Evolutionary conservation across 2,113 vertebrate genomes (phyloP).

Genomic region (Natator depressus): DNA sequence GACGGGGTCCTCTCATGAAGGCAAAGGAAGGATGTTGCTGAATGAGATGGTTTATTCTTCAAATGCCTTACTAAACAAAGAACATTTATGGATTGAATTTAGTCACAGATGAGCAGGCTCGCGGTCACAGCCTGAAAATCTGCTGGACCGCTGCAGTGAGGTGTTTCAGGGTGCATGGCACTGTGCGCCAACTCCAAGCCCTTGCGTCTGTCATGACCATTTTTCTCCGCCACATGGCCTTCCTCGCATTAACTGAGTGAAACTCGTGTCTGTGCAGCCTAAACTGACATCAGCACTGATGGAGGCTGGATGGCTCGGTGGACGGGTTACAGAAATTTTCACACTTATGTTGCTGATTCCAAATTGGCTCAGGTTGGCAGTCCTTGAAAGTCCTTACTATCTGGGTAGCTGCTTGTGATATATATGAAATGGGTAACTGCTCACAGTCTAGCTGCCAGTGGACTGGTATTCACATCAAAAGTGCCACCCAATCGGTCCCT

Average conservation of each 20-base stretch:
- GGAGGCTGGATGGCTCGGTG: not conserved
- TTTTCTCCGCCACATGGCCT: not conserved
- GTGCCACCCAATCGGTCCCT: not conserved
- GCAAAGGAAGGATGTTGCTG: not conserved
- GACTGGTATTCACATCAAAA: not conserved
- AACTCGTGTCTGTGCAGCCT: not conserved
- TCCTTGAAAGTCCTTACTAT: not conserved
- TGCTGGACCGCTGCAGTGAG: not conserved
- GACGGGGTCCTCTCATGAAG: not conserved
- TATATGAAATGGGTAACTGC: not conserved
- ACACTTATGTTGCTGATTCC: not conserved
- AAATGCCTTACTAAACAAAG: not conserved
- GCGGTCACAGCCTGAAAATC: not conserved
- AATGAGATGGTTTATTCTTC: not conserved
- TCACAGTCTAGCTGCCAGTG: accelerated
- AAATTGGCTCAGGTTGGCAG: accelerated
- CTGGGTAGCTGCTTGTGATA: accelerated
- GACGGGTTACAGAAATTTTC: not conserved
- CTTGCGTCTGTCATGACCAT: not conserved
- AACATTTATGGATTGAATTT: not conserved
- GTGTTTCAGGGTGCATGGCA: not conserved
- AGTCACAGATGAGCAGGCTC: not conserved
- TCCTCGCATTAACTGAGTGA: not conserved
- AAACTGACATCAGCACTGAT: not conserved
- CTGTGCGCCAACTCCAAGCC: not conserved